A percentile compares a stretch with the other conserved stretches of the same genome.
phyloP scores from a whole-genome alignment of 2,888 invertebrate genomes.

The Danaus chrysippus region DNA sequence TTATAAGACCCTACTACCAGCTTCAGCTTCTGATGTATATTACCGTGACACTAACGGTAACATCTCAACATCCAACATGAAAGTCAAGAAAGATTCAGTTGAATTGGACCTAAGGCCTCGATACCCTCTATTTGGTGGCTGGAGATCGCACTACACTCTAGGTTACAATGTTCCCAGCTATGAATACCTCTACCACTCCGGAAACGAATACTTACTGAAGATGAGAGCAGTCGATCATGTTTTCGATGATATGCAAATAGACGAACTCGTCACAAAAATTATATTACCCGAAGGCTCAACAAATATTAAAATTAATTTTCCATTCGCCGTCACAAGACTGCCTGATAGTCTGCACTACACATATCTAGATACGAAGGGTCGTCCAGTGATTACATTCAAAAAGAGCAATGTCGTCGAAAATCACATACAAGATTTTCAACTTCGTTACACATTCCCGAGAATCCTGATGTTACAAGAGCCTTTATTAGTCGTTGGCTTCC shows the following conservation, averaged over 20 bases:
- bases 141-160: slow-evolving; percentile 97
- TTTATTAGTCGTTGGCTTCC: slow-evolving; percentile 90
- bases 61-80: slow-evolving; percentile 97
- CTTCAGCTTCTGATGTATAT: slow-evolving; percentile 96
- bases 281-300: slow-evolving; percentile 96
- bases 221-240: slow-evolving; percentile 98
- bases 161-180: slow-evolving; percentile 99
- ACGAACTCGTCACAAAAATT: slow-evolving; percentile 91
- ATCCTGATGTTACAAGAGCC: slow-evolving; percentile 95
- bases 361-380: slow-evolving; percentile 96
- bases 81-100: slow-evolving; percentile 92
- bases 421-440: slow-evolving; percentile 96
- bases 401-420: slow-evolving; percentile 95
- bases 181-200: slow-evolving; percentile 92
- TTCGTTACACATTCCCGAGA: slow-evolving; percentile 93
- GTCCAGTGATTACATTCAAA: slow-evolving; percentile 90
- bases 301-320: slow-evolving; percentile 88
- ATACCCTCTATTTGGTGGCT: slow-evolving; percentile 99
- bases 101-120: slow-evolving; percentile 97
- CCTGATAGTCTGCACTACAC: slow-evolving; percentile 91
- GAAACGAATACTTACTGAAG: slow-evolving; percentile 89
- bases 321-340: slow-evolving; percentile 87
- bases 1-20: slow-evolving; percentile 91
- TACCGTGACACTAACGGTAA: slow-evolving; percentile 99
- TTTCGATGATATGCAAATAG: slow-evolving; percentile 97